Percentiles rank a stretch among this genome's conserved stretches.
Evolutionary conservation across 1,140 invertebrate genomes (phyloP).

Genomic region (Atopsyche davidsoni): DNA sequence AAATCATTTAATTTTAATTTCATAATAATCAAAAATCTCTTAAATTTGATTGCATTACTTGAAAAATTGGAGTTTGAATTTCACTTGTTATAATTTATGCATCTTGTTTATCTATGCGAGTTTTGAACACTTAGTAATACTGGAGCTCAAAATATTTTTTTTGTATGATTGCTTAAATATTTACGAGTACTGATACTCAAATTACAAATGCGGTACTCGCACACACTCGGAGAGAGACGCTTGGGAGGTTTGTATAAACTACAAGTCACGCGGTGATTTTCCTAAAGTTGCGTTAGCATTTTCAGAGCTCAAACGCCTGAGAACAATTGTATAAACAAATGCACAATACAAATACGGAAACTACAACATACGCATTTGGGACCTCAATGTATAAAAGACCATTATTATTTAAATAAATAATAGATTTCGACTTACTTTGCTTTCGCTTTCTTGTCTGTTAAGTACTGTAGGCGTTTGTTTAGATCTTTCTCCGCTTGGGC

Average conservation of each 20-base stretch:
- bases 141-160: not conserved
- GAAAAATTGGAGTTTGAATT: conserved; percentile 4
- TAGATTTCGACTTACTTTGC: conserved; percentile 47
- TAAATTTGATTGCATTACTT: conserved; percentile 1
- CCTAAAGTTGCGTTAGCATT: not conserved
- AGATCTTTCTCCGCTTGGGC: conserved; percentile 58
- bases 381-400: not conserved
- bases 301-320: not conserved
- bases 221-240: no score
- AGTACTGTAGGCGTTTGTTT: conserved; percentile 54
- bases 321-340: conserved; percentile 8
- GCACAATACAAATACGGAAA: not conserved
- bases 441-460: conserved; percentile 47
- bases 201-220: no score
- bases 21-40: not conserved
- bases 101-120: not conserved
- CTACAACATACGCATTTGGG: not conserved
- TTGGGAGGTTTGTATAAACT: no score
- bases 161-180: no score
- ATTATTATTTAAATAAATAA: conserved; percentile 2
- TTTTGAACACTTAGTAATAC: not conserved
- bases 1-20: not conserved
- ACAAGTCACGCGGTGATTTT: no score
- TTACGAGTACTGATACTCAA: no score
- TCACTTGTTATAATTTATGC: conserved; percentile 6